phyloP scores from a whole-genome alignment of 2,888 invertebrate genomes.

The Empis livida region DNA sequence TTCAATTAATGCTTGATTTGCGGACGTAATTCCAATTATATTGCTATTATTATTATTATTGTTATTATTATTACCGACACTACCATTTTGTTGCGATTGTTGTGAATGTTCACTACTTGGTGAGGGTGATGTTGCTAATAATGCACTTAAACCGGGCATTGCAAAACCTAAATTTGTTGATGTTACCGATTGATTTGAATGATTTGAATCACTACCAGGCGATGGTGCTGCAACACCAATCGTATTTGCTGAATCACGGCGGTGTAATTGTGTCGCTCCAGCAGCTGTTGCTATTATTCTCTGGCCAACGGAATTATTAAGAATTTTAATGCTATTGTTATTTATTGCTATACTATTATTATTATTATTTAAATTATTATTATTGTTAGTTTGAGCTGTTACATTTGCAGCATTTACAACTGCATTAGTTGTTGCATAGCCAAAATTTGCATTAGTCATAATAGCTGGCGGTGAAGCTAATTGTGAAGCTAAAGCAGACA shows the following conservation, averaged over 20 bases:
- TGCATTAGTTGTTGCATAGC: slow-evolving; percentile 19
- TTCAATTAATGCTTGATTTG: slow-evolving; percentile 30
- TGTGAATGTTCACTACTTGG: slow-evolving; percentile 30
- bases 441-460: slow-evolving; percentile 33
- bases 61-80: slow-evolving; percentile 3
- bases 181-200: slow-evolving; percentile 28
- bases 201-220: slow-evolving; percentile 35
- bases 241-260: slow-evolving; percentile 36
- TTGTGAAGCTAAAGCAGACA: slow-evolving; percentile 37
- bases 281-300: slow-evolving; percentile 13
- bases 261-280: slow-evolving; percentile 23
- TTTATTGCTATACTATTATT: slow-evolving; percentile 9
- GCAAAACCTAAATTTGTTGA: slow-evolving; percentile 41
- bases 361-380: slow-evolving; percentile 7
- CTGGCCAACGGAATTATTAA: slow-evolving; percentile 14
- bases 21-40: slow-evolving; percentile 10
- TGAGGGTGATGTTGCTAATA: slow-evolving; percentile 39
- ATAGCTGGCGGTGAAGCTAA: slow-evolving; percentile 35
- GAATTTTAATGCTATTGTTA: slow-evolving; percentile 17
- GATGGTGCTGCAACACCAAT: slow-evolving; percentile 38
- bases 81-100: slow-evolving; percentile 11
- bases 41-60: not conserved
- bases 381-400: slow-evolving; percentile 7
- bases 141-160: slow-evolving; percentile 44
- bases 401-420: slow-evolving; percentile 10